Evolutionary conservation across 2,888 invertebrate species (phyloP), one percentile per base, ranked within the genome.

Genomic region (Sphaerophoria rueppellii): DNA sequence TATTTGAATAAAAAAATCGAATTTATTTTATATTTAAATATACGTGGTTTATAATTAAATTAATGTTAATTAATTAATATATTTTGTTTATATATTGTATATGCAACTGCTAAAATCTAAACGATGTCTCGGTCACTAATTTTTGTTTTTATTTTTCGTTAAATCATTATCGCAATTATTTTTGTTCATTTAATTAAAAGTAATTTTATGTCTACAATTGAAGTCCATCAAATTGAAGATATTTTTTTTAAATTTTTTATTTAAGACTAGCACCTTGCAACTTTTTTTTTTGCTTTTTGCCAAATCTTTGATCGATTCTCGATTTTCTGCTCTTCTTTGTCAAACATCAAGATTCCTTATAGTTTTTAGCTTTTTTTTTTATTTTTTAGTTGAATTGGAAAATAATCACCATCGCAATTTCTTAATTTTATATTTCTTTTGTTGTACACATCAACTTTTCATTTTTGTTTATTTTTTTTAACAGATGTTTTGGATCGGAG

Each of bases 61-160:
- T 75, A 60, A 58, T 73, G 24, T 24, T 24, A 55, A 50, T 37
- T 40, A 54, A 57, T 46, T 70, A 57, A 70, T 70, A 70, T 70
- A 57, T 73, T 72, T 71, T 70, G 35, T 80, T 80, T 80, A 57
- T 72, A 70, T 85, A 70, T 77, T 76, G 76, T 85, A 76, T 80
- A 85, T 85, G 76, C 70, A 85, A 81, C 85, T 77, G 76, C 80
- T 80, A 81, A 54, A 57, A 65, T 81, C 85, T 85, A 77, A 76
- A 85, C 85, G 85, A 77, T 73, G 73, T 85, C 24, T 24, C 76
- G 73, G 55, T 77, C 73, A 70, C 69, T 72, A 69, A 34, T 46
- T 57, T 61, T 80, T 76, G 43, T 58, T 9, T 34, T 37, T 69
- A 35, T 54, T 70, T 35, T 48, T 57, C 35, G 48, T 50, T 40